A percentile compares a stretch with the other conserved stretches of the same genome.
These are phyloP conservation scores for Drosophila carrolli DNA, from an alignment of 1,140 invertebrate genomes.

Conservation along the genomic window DNA sequence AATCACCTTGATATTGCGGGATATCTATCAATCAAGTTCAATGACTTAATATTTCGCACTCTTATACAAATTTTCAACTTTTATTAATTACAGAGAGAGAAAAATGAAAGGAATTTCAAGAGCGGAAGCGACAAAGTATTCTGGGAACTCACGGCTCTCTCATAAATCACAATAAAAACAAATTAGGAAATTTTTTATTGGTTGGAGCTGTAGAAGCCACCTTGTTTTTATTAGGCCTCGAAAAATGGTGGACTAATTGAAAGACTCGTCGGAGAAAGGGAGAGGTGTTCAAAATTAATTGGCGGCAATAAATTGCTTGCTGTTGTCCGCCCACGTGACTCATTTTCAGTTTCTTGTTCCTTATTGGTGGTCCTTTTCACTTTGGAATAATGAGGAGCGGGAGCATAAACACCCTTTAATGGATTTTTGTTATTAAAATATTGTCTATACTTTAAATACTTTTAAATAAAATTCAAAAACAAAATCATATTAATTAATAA, in stretches of 20 bases:
- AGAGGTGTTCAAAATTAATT: constrained; percentile 75
- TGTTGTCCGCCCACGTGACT: constrained; percentile 56
- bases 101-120: neutral
- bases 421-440: too few relatives aligned
- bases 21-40: constrained; percentile 34
- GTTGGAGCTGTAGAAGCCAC: constrained; percentile 18
- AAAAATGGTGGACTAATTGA: constrained; percentile 70
- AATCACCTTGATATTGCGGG: neutral
- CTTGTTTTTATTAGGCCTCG: constrained; percentile 66
- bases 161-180: constrained; percentile 82
- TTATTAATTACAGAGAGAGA: constrained; percentile 4
- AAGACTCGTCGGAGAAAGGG: constrained; percentile 46
- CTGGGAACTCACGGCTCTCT: constrained; percentile 27
- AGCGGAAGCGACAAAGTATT: constrained; percentile 2
- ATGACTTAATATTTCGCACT: constrained; percentile 34
- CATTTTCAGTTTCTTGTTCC: constrained; percentile 23
- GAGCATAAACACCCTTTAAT: too few relatives aligned
- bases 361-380: neutral
- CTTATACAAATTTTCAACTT: neutral
- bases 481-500: too few relatives aligned
- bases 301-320: constrained; percentile 67
- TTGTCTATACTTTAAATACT: too few relatives aligned
- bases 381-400: constrained; percentile 29
- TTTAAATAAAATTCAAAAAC: neutral
- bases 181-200: constrained; percentile 77